Conservation (phyloP, 2,888 invertebrate species). For the Chloroclystis v-ata region DNA sequence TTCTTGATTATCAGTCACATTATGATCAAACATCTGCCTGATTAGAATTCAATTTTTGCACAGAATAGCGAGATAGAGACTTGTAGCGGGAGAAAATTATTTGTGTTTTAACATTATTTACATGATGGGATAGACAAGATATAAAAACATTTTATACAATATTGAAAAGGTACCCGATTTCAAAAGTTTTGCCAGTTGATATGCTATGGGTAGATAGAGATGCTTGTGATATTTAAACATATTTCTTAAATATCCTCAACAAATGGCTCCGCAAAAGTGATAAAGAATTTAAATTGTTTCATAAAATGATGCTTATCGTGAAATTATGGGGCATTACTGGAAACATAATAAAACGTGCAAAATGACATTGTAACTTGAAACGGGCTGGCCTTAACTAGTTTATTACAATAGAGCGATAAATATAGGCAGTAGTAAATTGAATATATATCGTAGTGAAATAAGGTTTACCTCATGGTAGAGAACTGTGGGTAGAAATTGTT, state of each 20-base stretch:
- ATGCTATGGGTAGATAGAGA: too few relatives aligned
- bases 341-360: conserved; percentile 16
- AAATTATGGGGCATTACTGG: conserved; percentile 18
- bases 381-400: conserved; percentile 12
- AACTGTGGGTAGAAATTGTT: conserved; percentile 6
- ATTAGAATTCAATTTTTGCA: too few relatives aligned
- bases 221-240: too few relatives aligned
- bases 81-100: too few relatives aligned
- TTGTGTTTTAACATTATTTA: too few relatives aligned
- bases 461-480: conserved; percentile 20
- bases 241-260: not conserved
- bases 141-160: too few relatives aligned
- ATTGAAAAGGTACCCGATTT: too few relatives aligned
- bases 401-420: conserved; percentile 22
- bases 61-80: too few relatives aligned
- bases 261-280: conserved; percentile 5
- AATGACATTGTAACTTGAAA: conserved; percentile 16
- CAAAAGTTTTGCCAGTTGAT: too few relatives aligned
- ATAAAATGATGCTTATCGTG: conserved; percentile 17
- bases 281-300: conserved; percentile 20
- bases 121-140: too few relatives aligned
- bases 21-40: too few relatives aligned
- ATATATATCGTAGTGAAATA: conserved; percentile 12
- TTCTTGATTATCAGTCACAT: too few relatives aligned
- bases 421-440: conserved; percentile 17